Evolutionary conservation across 2,797 vertebrate genomes (phyloP).

Genomic region (Cryptoprocta ferox): DNA sequence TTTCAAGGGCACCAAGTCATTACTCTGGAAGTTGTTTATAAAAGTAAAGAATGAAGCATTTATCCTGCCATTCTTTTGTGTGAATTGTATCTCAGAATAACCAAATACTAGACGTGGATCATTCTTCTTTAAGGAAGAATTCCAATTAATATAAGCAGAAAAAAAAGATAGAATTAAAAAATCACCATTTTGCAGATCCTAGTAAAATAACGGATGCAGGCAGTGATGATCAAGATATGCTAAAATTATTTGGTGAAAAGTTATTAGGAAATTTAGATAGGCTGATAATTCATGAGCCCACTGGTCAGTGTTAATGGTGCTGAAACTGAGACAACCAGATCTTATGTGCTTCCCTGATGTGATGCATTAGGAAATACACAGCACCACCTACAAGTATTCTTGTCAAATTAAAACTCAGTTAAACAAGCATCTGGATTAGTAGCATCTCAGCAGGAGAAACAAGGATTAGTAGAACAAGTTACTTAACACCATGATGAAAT

Average conservation of each 20-base stretch:
- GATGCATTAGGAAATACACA: not conserved
- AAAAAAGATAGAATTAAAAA: constrained; percentile 35
- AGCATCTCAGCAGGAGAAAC: not conserved
- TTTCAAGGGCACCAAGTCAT: not conserved
- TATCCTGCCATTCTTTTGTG: constrained; percentile 20
- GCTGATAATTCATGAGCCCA: not conserved
- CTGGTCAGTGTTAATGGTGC: not conserved
- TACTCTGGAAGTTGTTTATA: not conserved
- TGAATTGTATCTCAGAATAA: constrained; percentile 50
- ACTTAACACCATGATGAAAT: not conserved
- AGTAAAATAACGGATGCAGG: not conserved
- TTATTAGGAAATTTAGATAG: not conserved
- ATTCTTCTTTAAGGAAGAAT: constrained; percentile 30
- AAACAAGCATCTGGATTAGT: not conserved
- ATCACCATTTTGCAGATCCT: not conserved
- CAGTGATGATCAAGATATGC: not conserved
- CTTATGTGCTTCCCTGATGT: not conserved
- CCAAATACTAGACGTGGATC: not conserved
- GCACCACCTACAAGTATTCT: not conserved
- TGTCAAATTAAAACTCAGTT: not conserved
- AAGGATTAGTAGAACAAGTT: not conserved
- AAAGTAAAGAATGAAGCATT: constrained; percentile 16
- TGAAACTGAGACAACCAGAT: not conserved
- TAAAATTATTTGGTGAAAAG: constrained; percentile 20
- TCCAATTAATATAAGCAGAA: constrained; percentile 35